These are phyloP conservation scores for Callipepla californica DNA, from an alignment of 2,113 vertebrate genomes.

Conservation along the genomic window DNA sequence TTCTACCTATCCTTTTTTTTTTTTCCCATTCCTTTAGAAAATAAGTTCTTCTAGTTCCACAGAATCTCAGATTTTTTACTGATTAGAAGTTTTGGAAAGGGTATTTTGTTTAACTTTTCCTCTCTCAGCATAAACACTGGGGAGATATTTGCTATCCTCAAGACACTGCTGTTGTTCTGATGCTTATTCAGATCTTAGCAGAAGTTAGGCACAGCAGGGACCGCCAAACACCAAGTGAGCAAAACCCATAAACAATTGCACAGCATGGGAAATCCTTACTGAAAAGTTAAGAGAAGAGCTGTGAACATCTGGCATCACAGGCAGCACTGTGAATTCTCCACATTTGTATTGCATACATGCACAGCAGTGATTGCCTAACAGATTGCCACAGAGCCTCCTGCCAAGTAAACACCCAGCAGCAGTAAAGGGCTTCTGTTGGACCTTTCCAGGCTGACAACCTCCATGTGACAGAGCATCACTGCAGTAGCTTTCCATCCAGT, in stretches of 20 bases:
- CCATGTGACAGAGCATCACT: neutral
- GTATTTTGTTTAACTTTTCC: neutral
- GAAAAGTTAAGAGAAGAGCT: constrained; percentile 28
- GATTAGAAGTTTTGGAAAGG: neutral
- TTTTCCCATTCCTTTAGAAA: neutral
- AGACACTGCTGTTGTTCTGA: neutral
- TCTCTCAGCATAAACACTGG: neutral
- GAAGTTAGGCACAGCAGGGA: constrained; percentile 13
- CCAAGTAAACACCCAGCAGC: constrained; percentile 16
- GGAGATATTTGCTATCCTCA: neutral
- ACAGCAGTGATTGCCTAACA: neutral
- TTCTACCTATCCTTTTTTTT: neutral
- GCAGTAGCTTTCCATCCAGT: neutral
- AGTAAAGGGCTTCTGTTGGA: neutral
- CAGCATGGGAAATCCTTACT: neutral
- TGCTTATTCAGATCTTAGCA: neutral
- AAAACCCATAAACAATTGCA: neutral
- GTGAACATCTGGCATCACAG: constrained; percentile 34
- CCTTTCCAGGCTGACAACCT: neutral
- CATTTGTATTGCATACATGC: neutral
- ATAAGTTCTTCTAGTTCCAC: neutral
- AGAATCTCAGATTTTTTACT: neutral
- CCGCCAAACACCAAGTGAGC: neutral
- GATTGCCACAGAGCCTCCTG: neutral
- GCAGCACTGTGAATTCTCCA: neutral